Evolutionary conservation across 2,888 invertebrate species (phyloP).

Genomic region (Eutolmus rufibarbis): DNA sequence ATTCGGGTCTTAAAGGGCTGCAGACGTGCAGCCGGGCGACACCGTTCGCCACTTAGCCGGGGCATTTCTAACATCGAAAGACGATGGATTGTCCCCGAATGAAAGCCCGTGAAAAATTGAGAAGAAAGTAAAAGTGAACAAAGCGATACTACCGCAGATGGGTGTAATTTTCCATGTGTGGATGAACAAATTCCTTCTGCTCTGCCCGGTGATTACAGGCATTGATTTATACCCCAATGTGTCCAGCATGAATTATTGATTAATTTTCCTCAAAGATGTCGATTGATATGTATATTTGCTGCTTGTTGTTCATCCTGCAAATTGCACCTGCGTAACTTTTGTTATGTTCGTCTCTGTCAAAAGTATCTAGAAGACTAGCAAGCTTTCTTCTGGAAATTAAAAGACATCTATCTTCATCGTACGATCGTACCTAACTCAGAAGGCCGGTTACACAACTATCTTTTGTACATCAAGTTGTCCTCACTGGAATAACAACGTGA

Average conservation of each 20-base stretch:
- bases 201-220: neutral
- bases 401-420: neutral
- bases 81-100: neutral
- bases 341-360: neutral
- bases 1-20: constrained; percentile 10
- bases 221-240: neutral
- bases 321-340: neutral
- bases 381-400: neutral
- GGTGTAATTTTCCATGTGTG: neutral
- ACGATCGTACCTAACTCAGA: neutral
- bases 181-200: neutral
- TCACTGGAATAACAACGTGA: neutral
- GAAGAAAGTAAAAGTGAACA: constrained; percentile 7
- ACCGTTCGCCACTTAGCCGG: neutral
- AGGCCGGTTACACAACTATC: neutral
- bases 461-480: neutral
- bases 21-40: neutral
- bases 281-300: neutral
- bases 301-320: neutral
- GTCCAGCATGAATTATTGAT: constrained; percentile 9
- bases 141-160: neutral
- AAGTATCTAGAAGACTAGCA: neutral
- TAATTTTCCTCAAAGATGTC: neutral
- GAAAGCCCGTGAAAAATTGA: neutral
- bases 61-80: neutral